Conservation (phyloP, 2,113 vertebrate genomes). For the Salminus brasiliensis region DNA sequence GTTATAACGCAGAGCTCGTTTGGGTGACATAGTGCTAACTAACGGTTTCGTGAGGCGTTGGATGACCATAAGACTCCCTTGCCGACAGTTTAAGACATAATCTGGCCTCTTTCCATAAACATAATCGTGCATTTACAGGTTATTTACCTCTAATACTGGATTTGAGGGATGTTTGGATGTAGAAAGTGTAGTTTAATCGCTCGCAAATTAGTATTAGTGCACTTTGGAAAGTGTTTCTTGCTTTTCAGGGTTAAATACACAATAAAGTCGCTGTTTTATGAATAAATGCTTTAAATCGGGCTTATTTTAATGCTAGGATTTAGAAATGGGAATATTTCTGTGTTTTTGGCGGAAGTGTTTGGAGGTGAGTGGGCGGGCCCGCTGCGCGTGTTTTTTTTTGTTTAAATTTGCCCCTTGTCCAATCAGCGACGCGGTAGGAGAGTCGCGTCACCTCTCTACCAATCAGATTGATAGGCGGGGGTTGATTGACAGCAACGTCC, state of each 20-base stretch:
- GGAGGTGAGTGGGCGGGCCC: not conserved
- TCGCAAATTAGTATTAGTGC: too few species aligned
- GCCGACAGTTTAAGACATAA: too few species aligned
- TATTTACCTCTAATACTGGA: too few species aligned
- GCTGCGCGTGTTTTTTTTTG: not conserved
- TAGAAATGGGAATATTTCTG: not conserved
- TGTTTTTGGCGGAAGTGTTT: constrained; percentile 45
- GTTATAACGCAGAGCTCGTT: not conserved
- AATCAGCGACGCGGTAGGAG: not conserved
- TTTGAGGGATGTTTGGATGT: too few species aligned
- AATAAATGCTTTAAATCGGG: too few species aligned
- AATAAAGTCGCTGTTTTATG: too few species aligned
- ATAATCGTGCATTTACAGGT: too few species aligned
- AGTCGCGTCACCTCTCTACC: not conserved
- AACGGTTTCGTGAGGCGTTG: not conserved
- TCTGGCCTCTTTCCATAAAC: too few species aligned
- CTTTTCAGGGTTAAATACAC: too few species aligned
- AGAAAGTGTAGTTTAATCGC: too few species aligned
- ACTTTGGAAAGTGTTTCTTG: too few species aligned
- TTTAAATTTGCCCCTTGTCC: not conserved
- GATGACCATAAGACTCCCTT: not conserved
- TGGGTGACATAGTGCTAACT: not conserved
- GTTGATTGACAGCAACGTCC: not conserved
- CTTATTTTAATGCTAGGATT: too few species aligned
- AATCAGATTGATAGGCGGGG: constrained; percentile 14